These are phyloP conservation scores for Philonicus albiceps DNA, from an alignment of 2,888 invertebrate species.

Conservation along the genomic window DNA sequence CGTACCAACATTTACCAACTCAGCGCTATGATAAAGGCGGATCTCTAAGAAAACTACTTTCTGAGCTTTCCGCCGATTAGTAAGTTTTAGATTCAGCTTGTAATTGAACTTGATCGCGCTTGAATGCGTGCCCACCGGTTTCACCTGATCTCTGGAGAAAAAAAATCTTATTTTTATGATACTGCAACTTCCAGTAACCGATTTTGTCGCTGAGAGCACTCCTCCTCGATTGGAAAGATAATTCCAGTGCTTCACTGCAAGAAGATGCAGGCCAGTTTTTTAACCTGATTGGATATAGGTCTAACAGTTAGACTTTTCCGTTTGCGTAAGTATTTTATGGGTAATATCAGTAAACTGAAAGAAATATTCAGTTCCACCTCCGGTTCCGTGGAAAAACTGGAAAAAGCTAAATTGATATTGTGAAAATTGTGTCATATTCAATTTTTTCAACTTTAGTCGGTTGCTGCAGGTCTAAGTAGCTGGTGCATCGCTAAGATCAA, in stretches of 20 bases:
- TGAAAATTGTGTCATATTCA: constrained; percentile 18
- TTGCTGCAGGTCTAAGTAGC: not conserved
- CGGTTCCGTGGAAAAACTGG: not conserved
- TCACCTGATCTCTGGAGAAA: not conserved
- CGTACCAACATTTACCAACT: not conserved
- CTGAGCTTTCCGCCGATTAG: not conserved
- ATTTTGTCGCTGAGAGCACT: not conserved
- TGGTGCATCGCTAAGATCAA: not conserved
- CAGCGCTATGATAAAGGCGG: not conserved
- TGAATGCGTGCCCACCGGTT: not conserved
- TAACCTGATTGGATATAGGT: not conserved
- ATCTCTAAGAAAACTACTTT: not conserved
- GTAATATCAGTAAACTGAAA: not conserved
- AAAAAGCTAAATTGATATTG: not conserved
- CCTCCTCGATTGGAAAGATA: not conserved
- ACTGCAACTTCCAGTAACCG: not conserved
- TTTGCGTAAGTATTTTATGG: not conserved
- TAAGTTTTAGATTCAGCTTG: not conserved
- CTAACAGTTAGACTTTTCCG: constrained; percentile 14
- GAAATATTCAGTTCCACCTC: not conserved
- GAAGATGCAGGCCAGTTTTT: not conserved
- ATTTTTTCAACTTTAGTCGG: constrained; percentile 15
- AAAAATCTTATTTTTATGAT: not conserved
- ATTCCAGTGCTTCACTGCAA: not conserved
- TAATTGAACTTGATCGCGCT: not conserved